Base-by-base conservation (phyloP, 2,888 invertebrate genomes). In the Drosophila meridiana region DNA sequence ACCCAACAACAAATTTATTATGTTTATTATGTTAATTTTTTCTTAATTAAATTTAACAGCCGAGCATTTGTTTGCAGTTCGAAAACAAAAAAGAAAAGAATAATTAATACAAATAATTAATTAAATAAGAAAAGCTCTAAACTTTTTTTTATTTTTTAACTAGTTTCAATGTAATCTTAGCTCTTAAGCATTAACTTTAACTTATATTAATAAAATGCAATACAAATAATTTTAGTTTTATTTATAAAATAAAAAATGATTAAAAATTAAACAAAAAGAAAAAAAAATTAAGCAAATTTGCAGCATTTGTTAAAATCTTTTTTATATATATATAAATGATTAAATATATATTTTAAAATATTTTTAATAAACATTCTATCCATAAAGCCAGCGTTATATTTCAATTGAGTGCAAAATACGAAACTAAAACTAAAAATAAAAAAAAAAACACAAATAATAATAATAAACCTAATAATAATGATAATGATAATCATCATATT, bases 141-240 rank as follows among this genome's bases (percentile, higher is more conserved):
- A 77, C 74, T 78, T 78, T 55, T 78, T 53, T 50, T 32, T 34
- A 50, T 7, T 36, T 52, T 40, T 78, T 70, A 74, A 74, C 82
- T 87, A 85, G 85, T 85, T 87, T 82, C 80, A 85, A 75, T 83
- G 78, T 85, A 87, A 87, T 77, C 72, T 77, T 82, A 83, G 81
- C 60, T 78, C 30, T 34, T 78, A 78, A 75, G 78, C 71, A 73
- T 76, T 85, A 73, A 84, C 42, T 77, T 75, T 81, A 72, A 82
- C 76, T 83, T 82, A 80, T 85, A 82, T 83, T 83, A 88, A 83
- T 83, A 86, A 87, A 87, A 80, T 73, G 80, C 84, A 87, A 87
- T 82, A 84, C 85, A 85, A 85, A 87, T 85, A 87, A 82, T 78
- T 83, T 85, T 88, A 86, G 82, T 86, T 86, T 82, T 87, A 86